Evolutionary conservation across 2,888 invertebrate species (phyloP), one percentile per base, ranked within the genome.

Genomic region (Drosophila austrosaltans): DNA sequence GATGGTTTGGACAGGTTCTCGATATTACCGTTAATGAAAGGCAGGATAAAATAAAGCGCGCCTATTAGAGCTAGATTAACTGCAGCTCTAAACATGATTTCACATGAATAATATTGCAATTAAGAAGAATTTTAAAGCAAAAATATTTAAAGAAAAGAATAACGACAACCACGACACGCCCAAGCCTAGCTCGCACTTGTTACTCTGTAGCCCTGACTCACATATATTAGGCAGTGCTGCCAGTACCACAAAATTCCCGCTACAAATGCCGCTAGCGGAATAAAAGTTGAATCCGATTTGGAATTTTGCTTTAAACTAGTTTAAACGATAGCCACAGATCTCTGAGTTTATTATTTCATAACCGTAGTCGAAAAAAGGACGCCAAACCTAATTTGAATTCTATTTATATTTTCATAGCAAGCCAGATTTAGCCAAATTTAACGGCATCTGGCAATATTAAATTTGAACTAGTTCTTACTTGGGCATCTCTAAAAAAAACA

Each of bases 141-240:
- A 53, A 73, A 62, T 69, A 65, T 60, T n/a, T 40, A 63, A 62
- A 63, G 63, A 56, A 74, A 75, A 72, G 68, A 60, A 72, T 75
- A 62, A 71, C 79, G 79, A 71, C 68, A 73, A 69, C 82, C 44
- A 72, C 84, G 81, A 81, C 84, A 85, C 84, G 78, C 84, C 84
- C 84, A 72, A 69, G 72, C 72, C 68, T 16, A 68, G 75, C 75
- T 72, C 59, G 59, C 59, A 40, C 75, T 70, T 75, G 44, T 39
- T 36, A 73, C 48, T 72, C 70, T 70, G 69, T 67, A 58, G 16
- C 10, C 22, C 6, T 53, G 3, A 42, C 22, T 32, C 12, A 39
- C 16, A 57, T 22, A 22, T 39, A 36, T 39, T 36, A 2, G 6
- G 22, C 22, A 57, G 57, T 57, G 57, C 3, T 36, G 57, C 22